Evolutionary conservation across 2,113 vertebrate species (phyloP).

Genomic region (Myiozetetes cayanensis): DNA sequence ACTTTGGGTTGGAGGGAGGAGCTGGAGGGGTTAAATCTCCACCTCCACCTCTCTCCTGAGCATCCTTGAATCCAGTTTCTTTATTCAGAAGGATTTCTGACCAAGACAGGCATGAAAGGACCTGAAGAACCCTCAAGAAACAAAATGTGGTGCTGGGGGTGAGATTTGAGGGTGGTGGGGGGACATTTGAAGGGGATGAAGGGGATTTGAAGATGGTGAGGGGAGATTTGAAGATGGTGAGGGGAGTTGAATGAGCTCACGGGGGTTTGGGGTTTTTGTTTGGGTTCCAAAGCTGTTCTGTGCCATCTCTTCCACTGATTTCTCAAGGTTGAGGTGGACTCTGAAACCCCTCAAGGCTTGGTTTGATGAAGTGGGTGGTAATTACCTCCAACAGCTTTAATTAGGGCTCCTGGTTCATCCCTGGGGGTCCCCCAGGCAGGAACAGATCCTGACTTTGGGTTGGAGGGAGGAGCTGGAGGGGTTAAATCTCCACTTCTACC

Average conservation of each 20-base stretch:
- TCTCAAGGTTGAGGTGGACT: not conserved
- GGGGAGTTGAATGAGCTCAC: not conserved
- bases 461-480: not conserved
- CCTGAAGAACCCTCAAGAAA: accelerated
- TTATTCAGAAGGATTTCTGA: not conserved
- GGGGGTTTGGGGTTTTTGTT: not conserved
- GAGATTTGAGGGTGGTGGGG: not conserved
- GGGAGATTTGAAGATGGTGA: not conserved
- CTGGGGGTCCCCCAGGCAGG: not conserved
- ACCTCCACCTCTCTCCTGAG: not conserved
- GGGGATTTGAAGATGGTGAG: not conserved
- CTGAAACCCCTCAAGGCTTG: not conserved
- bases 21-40: not conserved
- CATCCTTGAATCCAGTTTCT: not conserved
- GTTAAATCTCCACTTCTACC: not conserved
- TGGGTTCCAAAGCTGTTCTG: not conserved
- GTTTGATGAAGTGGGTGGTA: not conserved
- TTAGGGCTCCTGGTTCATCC: not conserved
- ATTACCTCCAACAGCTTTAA: not conserved
- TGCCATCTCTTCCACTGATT: not conserved
- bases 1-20: not conserved
- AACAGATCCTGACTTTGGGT: not conserved
- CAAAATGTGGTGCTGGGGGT: not conserved
- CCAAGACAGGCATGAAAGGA: accelerated
- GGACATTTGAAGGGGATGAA: not conserved